phyloP scores from a whole-genome alignment of 1,140 invertebrate species.

The Danaus melanippus region DNA sequence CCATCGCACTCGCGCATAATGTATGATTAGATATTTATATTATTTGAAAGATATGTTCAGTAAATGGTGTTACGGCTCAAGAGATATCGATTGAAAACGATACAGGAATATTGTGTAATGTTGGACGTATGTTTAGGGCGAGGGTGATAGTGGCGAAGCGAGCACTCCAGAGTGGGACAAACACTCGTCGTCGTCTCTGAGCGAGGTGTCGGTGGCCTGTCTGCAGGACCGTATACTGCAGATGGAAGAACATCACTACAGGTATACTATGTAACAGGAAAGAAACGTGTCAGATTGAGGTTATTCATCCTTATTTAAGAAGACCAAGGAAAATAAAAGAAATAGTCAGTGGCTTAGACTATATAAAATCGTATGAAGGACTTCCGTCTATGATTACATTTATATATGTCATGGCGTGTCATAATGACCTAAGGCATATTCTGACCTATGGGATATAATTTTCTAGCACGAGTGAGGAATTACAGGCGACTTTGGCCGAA shows the following conservation, averaged over 20 bases:
- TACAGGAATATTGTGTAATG: neutral
- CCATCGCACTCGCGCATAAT: slow-evolving; percentile 56
- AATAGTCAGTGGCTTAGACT: too few species aligned
- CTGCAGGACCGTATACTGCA: slow-evolving; percentile 93
- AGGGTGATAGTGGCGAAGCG: slow-evolving; percentile 74
- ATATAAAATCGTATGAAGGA: too few species aligned
- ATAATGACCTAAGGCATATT: too few species aligned
- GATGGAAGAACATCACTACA: slow-evolving; percentile 90
- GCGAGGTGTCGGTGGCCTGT: slow-evolving; percentile 92
- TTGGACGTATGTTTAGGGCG: slow-evolving; percentile 32
- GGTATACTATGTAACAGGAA: slow-evolving; percentile 41
- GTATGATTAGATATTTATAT: slow-evolving; percentile 25
- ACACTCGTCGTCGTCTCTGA: slow-evolving; percentile 85
- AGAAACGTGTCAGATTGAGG: too few species aligned
- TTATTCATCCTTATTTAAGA: too few species aligned
- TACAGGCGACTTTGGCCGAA: slow-evolving; percentile 95
- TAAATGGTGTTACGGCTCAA: slow-evolving; percentile 3
- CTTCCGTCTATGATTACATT: too few species aligned
- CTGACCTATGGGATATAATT: slow-evolving; percentile 6
- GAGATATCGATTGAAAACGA: neutral
- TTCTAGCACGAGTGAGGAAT: slow-evolving; percentile 89
- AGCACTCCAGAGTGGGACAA: slow-evolving; percentile 90
- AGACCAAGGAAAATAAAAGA: too few species aligned
- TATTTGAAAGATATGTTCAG: too few species aligned
- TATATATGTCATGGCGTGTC: too few species aligned